A percentile compares a stretch with the other conserved stretches of the same genome.
Conservation (phyloP, 1,140 invertebrate species). For the Achatina immaculata region DNA sequence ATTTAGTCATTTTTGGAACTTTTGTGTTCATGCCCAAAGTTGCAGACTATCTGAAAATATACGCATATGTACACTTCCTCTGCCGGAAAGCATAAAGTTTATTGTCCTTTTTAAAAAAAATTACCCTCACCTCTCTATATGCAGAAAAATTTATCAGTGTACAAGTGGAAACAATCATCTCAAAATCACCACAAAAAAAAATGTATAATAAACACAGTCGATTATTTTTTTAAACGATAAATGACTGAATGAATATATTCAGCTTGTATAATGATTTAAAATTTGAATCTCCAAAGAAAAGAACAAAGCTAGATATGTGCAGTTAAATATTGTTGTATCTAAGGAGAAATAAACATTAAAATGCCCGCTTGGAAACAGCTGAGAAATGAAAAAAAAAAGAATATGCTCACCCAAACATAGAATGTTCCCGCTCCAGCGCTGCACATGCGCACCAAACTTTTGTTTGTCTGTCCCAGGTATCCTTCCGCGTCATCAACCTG, state of each 20-base stretch:
- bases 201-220: too few species aligned
- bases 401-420: constrained; percentile 50
- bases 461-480: constrained; percentile 41
- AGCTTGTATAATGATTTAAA: background rate
- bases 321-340: too few species aligned
- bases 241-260: background rate
- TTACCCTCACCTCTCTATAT: too few species aligned
- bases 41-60: too few species aligned
- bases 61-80: too few species aligned
- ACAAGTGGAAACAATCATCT: too few species aligned
- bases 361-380: background rate
- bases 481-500: constrained; percentile 31
- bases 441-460: constrained; percentile 38
- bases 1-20: too few species aligned
- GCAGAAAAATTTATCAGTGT: too few species aligned
- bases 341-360: background rate
- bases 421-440: constrained; percentile 60
- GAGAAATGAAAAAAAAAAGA: background rate
- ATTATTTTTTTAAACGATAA: background rate
- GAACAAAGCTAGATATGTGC: background rate
- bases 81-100: too few species aligned
- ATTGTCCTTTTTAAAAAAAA: too few species aligned
- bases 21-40: too few species aligned
- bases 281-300: background rate
- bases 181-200: too few species aligned